phyloP scores from a whole-genome alignment of 2,113 vertebrate genomes.

The Bucco capensis region DNA sequence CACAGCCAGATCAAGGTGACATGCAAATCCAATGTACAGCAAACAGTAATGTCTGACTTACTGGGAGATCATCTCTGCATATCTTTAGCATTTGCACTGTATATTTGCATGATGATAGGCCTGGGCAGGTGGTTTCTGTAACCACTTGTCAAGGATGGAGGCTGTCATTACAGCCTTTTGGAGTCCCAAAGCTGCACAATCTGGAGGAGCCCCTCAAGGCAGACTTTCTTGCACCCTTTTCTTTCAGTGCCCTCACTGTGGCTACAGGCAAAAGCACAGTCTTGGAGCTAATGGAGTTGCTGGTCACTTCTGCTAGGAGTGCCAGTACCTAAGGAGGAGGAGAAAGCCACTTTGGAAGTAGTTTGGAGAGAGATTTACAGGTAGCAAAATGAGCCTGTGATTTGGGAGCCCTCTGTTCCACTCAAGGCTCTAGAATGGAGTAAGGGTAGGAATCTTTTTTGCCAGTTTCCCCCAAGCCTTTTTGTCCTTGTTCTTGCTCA shows the following conservation, averaged over 20 bases:
- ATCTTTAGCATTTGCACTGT: neutral
- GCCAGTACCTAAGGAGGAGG: neutral
- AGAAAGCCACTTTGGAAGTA: neutral
- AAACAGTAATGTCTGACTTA: neutral
- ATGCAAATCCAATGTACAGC: neutral
- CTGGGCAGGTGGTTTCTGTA: neutral
- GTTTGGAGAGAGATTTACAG: neutral
- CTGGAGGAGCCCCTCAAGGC: neutral
- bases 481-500: neutral
- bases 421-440: neutral
- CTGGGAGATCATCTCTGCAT: neutral
- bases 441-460: neutral
- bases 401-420: neutral
- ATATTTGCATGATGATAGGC: neutral
- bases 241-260: neutral
- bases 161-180: neutral
- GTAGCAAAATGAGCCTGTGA: neutral
- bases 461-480: neutral
- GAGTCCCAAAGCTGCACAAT: neutral
- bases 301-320: rapidly evolving
- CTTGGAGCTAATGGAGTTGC: neutral
- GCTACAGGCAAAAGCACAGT: neutral
- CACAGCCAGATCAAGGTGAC: neutral
- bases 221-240: neutral
- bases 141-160: neutral